Percentiles rank a stretch among this genome's conserved stretches.
Evolutionary conservation across 2,888 invertebrate species (phyloP).

Genomic region (Cinara cedri): DNA sequence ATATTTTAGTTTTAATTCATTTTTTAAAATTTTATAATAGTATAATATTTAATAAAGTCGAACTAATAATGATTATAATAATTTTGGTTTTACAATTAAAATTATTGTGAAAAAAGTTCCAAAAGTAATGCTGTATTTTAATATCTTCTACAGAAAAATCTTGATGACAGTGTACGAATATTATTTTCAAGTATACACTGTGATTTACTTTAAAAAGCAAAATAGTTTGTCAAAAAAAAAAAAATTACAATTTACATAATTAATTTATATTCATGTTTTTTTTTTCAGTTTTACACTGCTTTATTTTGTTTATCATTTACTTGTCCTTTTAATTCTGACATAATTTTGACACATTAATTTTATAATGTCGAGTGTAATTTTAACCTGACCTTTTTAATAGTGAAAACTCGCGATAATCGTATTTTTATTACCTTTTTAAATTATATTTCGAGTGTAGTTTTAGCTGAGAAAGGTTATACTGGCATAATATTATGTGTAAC

Average conservation of each 20-base stretch:
- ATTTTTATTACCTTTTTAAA: conserved; percentile 48
- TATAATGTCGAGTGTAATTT: conserved; percentile 37
- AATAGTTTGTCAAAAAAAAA: neutral
- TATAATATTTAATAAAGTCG: too few species aligned
- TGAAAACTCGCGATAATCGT: conserved; percentile 7
- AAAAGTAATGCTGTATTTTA: neutral
- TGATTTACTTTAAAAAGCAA: neutral
- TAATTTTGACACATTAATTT: conserved; percentile 8
- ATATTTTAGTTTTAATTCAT: too few species aligned
- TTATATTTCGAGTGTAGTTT: conserved; percentile 23
- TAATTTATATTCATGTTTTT: neutral
- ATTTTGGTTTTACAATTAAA: too few species aligned
- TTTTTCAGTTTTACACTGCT: neutral
- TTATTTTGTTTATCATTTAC: neutral
- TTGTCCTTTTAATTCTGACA: conserved; percentile 28
- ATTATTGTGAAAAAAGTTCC: neutral
- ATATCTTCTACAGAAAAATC: neutral
- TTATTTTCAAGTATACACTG: too few species aligned
- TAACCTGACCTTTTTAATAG: conserved; percentile 33
- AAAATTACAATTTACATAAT: conserved; percentile 10
- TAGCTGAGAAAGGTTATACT: conserved; percentile 22
- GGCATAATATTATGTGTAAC: neutral
- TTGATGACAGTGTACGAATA: neutral
- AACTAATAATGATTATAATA: too few species aligned
- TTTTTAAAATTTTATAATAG: too few species aligned